phyloP scores from a whole-genome alignment of 2,113 vertebrate species.

The Seriola dumerili region DNA sequence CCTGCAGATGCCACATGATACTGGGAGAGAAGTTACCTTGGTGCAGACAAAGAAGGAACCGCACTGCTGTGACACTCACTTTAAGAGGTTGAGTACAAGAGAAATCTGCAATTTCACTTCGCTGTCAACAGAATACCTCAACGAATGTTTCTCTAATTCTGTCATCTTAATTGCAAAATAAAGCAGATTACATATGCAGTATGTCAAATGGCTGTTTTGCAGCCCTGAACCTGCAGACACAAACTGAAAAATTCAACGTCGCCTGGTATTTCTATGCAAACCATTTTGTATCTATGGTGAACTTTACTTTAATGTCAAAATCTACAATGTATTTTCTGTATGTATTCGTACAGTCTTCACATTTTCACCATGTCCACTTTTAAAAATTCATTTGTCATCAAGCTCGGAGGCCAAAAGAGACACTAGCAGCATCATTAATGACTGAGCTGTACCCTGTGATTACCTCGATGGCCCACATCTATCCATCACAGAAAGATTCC shows the following conservation, averaged over 20 bases:
- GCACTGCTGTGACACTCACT: constrained; percentile 14
- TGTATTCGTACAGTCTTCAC: neutral
- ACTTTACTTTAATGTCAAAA: constrained; percentile 7
- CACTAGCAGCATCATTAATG: constrained; percentile 47
- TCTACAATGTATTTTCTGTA: neutral
- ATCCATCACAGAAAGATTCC: constrained; percentile 60
- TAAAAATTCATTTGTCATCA: constrained; percentile 45
- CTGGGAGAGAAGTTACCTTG: constrained; percentile 36
- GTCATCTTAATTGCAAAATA: constrained; percentile 40
- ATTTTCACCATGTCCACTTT: constrained; percentile 19
- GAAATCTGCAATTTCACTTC: constrained; percentile 10
- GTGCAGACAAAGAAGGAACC: neutral
- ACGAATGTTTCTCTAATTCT: constrained; percentile 24
- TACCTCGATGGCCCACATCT: constrained; percentile 48
- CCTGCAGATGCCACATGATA: neutral
- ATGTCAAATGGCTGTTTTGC: neutral
- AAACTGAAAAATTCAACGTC: neutral
- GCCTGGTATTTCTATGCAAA: neutral
- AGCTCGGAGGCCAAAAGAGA: constrained; percentile 38
- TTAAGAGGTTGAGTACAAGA: constrained; percentile 13
- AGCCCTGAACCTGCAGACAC: constrained; percentile 2
- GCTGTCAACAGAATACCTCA: constrained; percentile 12
- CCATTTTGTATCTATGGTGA: neutral
- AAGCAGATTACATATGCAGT: constrained; percentile 22
- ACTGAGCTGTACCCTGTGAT: constrained; percentile 55